Conservation (phyloP, 2,797 vertebrate genomes). For the Dicrostonyx torquatus region DNA sequence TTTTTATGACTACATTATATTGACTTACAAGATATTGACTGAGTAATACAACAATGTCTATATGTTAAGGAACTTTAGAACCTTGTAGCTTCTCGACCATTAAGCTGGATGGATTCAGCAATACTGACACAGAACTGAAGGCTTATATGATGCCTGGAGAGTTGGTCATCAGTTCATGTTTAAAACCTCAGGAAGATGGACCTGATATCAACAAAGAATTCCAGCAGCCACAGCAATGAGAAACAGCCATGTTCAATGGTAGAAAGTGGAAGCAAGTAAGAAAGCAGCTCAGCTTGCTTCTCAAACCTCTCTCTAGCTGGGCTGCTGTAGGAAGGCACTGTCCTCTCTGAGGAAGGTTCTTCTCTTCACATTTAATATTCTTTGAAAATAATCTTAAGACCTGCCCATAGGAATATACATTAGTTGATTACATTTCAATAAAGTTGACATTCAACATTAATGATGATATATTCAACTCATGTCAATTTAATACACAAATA, state of each 20-base stretch:
- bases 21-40: not conserved
- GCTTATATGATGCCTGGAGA: not conserved
- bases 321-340: not conserved
- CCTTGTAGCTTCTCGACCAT: too few species aligned
- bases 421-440: not conserved
- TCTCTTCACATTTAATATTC: not conserved
- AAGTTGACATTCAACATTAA: not conserved
- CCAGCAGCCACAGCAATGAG: not conserved
- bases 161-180: not conserved
- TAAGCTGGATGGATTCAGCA: not conserved
- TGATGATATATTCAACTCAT: not conserved
- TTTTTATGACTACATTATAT: not conserved
- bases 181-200: not conserved
- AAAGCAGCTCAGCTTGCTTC: not conserved
- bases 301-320: not conserved
- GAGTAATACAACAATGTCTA: not conserved
- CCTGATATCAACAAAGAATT: not conserved
- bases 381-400: not conserved
- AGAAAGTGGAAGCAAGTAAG: not conserved
- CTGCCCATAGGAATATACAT: not conserved
- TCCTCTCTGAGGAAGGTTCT: not conserved
- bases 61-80: not conserved
- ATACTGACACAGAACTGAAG: not conserved
- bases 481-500: not conserved
- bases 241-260: not conserved